Evolutionary conservation across 2,797 vertebrate species (phyloP), one percentile per base, ranked within the genome.

Genomic region (Eptatretus atami): DNA sequence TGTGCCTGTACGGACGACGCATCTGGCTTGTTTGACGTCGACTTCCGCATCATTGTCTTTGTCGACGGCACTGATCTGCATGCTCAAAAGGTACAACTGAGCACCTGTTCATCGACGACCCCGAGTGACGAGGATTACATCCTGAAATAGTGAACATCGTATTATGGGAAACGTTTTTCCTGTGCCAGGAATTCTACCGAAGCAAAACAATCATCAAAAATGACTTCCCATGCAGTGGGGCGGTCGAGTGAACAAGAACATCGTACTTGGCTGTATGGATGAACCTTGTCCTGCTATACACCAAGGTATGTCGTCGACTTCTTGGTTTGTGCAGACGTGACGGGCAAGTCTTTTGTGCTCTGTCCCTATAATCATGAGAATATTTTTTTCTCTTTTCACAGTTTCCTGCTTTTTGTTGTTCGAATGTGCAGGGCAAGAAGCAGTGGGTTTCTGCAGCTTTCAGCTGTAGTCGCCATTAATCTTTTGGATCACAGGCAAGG

Each of bases 11-110:
- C 74, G 81, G 66, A 73, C 87, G 77, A 86, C 2, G 79, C 79
- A 63, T 81, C 79, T 0, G 84, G n/a, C n/a, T n/a, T n/a, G n/a
- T n/a, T n/a, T n/a, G n/a, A n/a, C n/a, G n/a, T n/a, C n/a, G n/a
- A n/a, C n/a, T n/a, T n/a, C n/a, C n/a, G n/a, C n/a, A n/a, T 88
- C 63, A 80, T 79, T 0, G 79, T 77, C 15, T 81, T 1, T 87
- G 83, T 73, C 79, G 84, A 84, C 0, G 83, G 84, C 1, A 82
- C 73, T n/a, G 70, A 73, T 87, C 71, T 88, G 85, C 67, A 73
- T 86, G 66, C 71, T 87, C 63, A 61, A 61, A 24, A n/a, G 57
- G 57, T 61, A 61, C 57, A n/a, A n/a, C 25, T 44, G 31, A 44
- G 6, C 31, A 44, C 31, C 31, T 4, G 31, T 44, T 44, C 31